A percentile compares a stretch with the other conserved stretches of the same genome.
Conservation (phyloP, 2,113 vertebrate genomes). For the Crotalus viridis region DNA sequence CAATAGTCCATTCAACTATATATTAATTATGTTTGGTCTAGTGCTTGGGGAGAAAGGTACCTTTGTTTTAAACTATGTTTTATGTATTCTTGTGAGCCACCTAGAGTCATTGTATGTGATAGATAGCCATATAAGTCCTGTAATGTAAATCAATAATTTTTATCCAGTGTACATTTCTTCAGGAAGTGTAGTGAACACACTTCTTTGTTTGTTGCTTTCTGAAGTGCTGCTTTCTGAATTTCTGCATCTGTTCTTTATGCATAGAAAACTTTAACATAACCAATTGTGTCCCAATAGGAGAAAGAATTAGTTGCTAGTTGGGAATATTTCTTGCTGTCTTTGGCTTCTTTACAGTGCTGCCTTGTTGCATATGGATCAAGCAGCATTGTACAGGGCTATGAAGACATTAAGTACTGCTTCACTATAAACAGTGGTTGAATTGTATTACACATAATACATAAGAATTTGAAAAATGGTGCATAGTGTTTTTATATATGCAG, state of each 20-base stretch:
- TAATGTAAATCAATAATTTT: neutral
- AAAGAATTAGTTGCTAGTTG: conserved; percentile 42
- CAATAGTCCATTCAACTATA: neutral
- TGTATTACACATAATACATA: conserved; percentile 6
- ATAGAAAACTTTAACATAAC: neutral
- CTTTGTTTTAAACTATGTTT: neutral
- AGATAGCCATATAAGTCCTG: neutral
- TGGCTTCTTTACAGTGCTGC: conserved; percentile 85
- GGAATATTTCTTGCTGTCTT: conserved; percentile 72
- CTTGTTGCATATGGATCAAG: conserved; percentile 87
- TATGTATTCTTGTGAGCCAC: neutral
- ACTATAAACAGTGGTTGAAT: conserved; percentile 13
- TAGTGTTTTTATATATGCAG: neutral
- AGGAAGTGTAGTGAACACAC: neutral
- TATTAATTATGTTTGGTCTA: neutral
- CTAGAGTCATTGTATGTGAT: neutral
- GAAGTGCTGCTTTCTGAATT: neutral
- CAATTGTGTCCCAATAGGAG: neutral
- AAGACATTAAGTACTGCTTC: conserved; percentile 73
- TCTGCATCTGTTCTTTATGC: neutral
- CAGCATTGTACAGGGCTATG: conserved; percentile 97
- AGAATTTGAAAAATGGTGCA: neutral
- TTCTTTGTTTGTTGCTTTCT: neutral
- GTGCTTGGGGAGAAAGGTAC: neutral
- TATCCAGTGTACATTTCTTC: neutral